A percentile compares a stretch with the other conserved stretches of the same genome.
Evolutionary conservation across 2,888 invertebrate genomes (phyloP).

Genomic region (Drosophila longiperda): DNA sequence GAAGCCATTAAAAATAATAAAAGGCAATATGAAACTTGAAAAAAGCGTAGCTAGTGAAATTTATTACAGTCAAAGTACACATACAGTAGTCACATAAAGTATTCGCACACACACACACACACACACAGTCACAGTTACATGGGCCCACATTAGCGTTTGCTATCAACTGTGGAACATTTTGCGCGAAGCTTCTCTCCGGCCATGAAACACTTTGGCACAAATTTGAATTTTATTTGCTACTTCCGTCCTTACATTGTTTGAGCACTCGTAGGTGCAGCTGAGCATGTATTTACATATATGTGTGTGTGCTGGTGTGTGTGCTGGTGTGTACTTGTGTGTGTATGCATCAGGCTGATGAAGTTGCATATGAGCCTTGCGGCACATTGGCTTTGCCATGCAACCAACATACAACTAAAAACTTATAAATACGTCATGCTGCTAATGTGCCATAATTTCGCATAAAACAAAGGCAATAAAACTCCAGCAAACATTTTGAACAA

Average conservation of each 20-base stretch:
- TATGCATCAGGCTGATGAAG: constrained; percentile 40
- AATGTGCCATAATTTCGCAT: constrained; percentile 69
- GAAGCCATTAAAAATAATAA: constrained; percentile 48
- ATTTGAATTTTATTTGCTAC: constrained; percentile 81
- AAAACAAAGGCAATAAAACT: constrained; percentile 46
- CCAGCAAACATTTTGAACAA: constrained; percentile 27
- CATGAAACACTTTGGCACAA: constrained; percentile 79
- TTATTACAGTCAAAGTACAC: constrained; percentile 56
- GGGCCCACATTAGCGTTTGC: constrained; percentile 65
- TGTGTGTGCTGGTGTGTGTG: constrained; percentile 5
- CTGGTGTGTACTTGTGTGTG: constrained; percentile 4
- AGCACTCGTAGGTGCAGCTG: constrained; percentile 41
- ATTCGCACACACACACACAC: constrained; percentile 35
- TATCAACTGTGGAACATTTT: constrained; percentile 65
- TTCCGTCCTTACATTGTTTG: constrained; percentile 77
- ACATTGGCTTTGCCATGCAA: constrained; percentile 40
- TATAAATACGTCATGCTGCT: constrained; percentile 68
- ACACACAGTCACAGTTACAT: constrained; percentile 34
- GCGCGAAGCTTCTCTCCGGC: constrained; percentile 39
- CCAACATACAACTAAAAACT: constrained; percentile 58
- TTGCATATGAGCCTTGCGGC: constrained; percentile 53
- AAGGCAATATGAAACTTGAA: constrained; percentile 64
- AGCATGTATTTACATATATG: constrained; percentile 14
- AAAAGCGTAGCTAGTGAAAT: constrained; percentile 57
- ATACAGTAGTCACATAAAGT: constrained; percentile 55